These are phyloP conservation scores for Mesitornis unicolor DNA, from an alignment of 2,113 vertebrate genomes.

Conservation along the genomic window DNA sequence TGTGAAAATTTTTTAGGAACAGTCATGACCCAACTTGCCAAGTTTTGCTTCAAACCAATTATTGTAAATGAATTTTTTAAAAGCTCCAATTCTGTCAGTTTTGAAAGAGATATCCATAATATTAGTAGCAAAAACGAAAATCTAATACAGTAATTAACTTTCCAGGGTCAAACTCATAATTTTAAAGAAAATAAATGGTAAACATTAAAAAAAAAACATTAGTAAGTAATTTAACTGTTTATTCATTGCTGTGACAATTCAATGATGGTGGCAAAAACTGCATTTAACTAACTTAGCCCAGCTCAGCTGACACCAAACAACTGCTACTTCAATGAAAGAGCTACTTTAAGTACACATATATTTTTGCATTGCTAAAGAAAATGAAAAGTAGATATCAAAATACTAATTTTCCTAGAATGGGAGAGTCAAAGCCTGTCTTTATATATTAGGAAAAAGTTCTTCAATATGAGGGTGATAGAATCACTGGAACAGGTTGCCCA, in stretches of 20 bases:
- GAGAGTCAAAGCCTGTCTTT: neutral
- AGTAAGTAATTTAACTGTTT: neutral
- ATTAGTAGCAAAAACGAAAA: neutral
- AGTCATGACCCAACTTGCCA: neutral
- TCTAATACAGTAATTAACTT: neutral
- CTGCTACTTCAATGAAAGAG: neutral
- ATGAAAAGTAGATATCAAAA: neutral
- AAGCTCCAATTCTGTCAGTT: neutral
- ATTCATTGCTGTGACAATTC: neutral
- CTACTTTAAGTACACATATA: neutral
- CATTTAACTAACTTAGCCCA: neutral
- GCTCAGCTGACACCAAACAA: neutral
- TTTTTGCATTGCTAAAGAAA: neutral
- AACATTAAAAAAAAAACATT: neutral
- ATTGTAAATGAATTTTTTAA: neutral
- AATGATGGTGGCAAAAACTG: neutral
- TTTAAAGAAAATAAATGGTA: neutral
- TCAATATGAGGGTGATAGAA: too few species aligned
- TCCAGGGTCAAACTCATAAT: neutral
- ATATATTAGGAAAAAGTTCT: too few species aligned
- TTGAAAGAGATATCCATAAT: neutral
- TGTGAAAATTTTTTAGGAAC: constrained; percentile 4
- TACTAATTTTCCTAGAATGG: neutral
- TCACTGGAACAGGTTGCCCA: too few species aligned
- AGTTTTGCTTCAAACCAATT: neutral